Conservation (phyloP, 1,140 invertebrate species). For the Acromyrmex heyeri region DNA sequence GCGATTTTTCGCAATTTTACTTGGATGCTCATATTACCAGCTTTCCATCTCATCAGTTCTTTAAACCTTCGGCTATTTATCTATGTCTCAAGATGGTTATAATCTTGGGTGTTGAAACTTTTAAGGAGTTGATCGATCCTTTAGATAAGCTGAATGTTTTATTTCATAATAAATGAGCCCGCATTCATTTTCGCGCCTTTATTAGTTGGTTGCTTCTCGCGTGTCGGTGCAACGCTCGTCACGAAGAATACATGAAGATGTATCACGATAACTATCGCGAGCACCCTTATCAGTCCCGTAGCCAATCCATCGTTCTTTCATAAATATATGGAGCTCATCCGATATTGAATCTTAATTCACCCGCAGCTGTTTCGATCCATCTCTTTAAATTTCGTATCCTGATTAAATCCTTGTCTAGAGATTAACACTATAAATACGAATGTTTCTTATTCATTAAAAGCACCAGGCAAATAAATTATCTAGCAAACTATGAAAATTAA, state of each 20-base stretch:
- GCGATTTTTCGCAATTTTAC: background rate
- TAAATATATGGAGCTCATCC: background rate
- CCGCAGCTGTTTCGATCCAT: slow-evolving; percentile 1
- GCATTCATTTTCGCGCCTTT: slow-evolving; percentile 11
- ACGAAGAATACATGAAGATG: slow-evolving; percentile 1
- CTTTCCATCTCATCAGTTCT: background rate
- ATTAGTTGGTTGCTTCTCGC: background rate
- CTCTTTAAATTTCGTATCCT: background rate
- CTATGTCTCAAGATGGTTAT: background rate
- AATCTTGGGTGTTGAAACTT: background rate
- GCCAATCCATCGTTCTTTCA: slow-evolving; percentile 11
- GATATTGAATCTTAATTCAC: slow-evolving; percentile 70
- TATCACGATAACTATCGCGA: slow-evolving; percentile 24
- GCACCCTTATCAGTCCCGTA: slow-evolving; percentile 62
- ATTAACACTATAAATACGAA: too few species aligned
- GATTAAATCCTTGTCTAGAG: slow-evolving; percentile 8
- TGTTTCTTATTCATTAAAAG: too few species aligned
- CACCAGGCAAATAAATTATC: too few species aligned
- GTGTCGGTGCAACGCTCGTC: background rate
- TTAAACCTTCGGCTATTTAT: background rate
- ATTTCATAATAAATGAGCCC: slow-evolving; percentile 21
- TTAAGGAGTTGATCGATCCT: background rate
- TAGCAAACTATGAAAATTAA: too few species aligned
- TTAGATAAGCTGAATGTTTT: slow-evolving; percentile 10
- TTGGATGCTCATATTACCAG: background rate